Evolutionary conservation across 92 coral and sea anemone species (phyloP).

Genomic region (Meandrina meandrites): DNA sequence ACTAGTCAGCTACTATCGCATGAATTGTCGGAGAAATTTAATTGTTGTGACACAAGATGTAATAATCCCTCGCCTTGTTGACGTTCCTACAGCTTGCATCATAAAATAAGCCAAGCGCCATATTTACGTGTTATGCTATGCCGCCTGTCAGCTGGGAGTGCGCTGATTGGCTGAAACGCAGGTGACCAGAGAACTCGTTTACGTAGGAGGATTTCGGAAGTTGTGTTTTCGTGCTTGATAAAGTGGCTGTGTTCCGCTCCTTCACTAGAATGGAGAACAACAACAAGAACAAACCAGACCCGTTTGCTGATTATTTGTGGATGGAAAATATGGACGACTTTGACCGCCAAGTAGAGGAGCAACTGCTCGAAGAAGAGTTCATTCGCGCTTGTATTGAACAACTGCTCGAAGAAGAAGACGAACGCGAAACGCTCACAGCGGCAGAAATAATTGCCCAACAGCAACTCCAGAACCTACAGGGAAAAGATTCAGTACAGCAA

Average conservation of each 20-base stretch:
- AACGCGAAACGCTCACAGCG: constrained; percentile 91
- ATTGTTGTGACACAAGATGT: not conserved
- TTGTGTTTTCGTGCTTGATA: constrained; percentile 67
- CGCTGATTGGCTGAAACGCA: constrained; percentile 80
- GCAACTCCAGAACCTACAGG: constrained; percentile 75
- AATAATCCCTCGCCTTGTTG: constrained; percentile 3
- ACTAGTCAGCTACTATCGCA: not conserved
- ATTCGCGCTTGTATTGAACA: constrained; percentile 98
- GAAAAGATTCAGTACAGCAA: constrained; percentile 55
- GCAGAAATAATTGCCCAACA: constrained; percentile 89
- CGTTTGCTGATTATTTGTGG: constrained; percentile 78
- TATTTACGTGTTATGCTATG: constrained; percentile 84
- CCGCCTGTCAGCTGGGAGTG: constrained; percentile 63
- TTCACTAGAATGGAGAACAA: constrained; percentile 52
- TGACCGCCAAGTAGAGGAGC: constrained; percentile 81
- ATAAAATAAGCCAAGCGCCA: constrained; percentile 66
- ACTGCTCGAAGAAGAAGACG: constrained; percentile 98
- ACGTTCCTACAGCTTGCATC: constrained; percentile 63
- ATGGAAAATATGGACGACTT: constrained; percentile 91
- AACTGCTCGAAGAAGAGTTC: constrained; percentile 92
- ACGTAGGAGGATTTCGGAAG: constrained; percentile 53
- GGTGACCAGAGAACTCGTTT: constrained; percentile 66
- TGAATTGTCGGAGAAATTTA: not conserved
- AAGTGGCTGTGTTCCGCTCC: not conserved
- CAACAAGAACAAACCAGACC: constrained; percentile 53